Conservation (phyloP, 2,113 vertebrate species). For the Macaca mulatta region DNA sequence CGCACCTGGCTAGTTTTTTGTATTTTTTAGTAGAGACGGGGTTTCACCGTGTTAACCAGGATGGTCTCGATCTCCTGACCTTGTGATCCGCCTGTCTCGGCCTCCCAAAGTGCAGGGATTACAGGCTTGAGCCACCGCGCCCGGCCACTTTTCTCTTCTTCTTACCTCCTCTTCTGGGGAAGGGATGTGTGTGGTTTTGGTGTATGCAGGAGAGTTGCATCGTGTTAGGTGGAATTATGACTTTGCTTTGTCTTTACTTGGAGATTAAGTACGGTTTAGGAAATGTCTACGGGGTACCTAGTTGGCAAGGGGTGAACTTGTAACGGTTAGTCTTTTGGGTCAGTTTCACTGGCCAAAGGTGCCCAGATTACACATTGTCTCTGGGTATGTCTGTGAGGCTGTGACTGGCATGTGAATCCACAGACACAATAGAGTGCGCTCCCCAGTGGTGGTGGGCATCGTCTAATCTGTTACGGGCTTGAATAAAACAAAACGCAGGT, state of each 20-base stretch:
- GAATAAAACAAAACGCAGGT: background rate
- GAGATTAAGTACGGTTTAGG: background rate
- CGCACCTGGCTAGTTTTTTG: no score
- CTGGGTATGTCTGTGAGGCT: background rate
- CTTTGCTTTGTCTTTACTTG: background rate
- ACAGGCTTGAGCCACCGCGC: no score
- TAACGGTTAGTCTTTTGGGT: background rate
- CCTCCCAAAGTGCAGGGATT: no score
- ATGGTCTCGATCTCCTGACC: no score
- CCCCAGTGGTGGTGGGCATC: fast-evolving
- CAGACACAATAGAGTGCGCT: fast-evolving
- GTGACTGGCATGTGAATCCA: background rate
- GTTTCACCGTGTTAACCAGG: no score
- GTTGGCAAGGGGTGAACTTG: background rate
- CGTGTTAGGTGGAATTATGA: background rate
- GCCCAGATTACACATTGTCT: background rate
- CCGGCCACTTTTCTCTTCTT: no score
- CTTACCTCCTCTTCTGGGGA: background rate
- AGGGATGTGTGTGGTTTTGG: no score
- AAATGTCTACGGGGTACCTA: no score
- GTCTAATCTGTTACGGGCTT: fast-evolving
- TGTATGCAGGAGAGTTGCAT: background rate
- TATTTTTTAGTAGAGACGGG: no score
- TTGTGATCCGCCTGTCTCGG: no score
- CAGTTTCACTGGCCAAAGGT: background rate